Evolutionary conservation across 2,797 vertebrate species (phyloP).

Genomic region (Nyctibius grandis): DNA sequence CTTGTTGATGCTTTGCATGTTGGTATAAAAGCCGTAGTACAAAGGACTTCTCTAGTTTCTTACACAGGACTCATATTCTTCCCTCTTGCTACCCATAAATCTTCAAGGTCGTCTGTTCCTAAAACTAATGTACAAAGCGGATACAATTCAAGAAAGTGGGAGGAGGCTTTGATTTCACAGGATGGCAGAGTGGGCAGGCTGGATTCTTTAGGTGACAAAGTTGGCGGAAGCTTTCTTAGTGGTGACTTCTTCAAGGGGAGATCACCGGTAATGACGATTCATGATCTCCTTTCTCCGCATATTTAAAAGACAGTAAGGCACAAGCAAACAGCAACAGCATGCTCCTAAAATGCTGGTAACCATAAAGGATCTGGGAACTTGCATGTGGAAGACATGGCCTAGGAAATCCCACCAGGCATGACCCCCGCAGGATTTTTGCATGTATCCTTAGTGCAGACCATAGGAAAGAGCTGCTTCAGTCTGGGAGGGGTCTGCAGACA

Average conservation of each 20-base stretch:
- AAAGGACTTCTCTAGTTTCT: constrained; percentile 30
- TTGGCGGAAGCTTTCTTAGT: neutral
- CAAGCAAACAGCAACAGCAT: neutral
- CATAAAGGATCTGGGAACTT: neutral
- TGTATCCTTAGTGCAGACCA: neutral
- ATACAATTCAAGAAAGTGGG: constrained; percentile 49
- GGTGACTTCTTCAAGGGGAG: neutral
- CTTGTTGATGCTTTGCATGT: neutral
- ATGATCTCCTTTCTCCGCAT: neutral
- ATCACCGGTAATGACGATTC: neutral
- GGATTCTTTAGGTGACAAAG: neutral
- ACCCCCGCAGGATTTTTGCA: neutral
- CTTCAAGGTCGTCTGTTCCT: constrained; percentile 32
- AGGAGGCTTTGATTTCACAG: constrained; percentile 61
- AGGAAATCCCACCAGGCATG: neutral
- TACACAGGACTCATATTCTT: neutral
- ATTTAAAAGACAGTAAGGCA: neutral
- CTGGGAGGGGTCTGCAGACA: neutral
- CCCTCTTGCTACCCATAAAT: neutral
- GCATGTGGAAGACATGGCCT: neutral
- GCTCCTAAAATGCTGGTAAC: neutral
- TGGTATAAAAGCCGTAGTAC: neutral
- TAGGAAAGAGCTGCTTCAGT: neutral
- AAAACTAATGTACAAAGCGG: constrained; percentile 23
- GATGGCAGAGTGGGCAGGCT: constrained; percentile 42